These are phyloP conservation scores for Hemiscyllium ocellatum DNA, from an alignment of 2,113 vertebrate genomes.

Conservation along the genomic window DNA sequence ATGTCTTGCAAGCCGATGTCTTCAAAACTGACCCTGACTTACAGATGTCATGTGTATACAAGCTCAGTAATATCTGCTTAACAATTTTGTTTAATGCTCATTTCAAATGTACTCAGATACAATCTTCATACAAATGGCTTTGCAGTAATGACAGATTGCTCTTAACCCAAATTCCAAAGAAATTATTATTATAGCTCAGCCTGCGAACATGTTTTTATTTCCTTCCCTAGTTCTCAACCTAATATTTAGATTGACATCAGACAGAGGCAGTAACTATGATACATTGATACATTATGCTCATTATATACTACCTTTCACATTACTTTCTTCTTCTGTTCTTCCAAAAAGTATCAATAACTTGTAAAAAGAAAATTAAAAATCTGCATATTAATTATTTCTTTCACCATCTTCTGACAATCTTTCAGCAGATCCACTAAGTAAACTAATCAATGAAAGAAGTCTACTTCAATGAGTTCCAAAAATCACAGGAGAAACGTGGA, in stretches of 20 bases:
- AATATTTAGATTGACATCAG: background rate
- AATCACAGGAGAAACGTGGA: conserved; percentile 11
- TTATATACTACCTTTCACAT: background rate
- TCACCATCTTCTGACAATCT: background rate
- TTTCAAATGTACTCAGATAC: background rate
- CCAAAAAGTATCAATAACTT: background rate
- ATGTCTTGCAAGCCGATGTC: background rate
- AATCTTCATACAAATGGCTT: background rate
- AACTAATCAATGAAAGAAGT: background rate
- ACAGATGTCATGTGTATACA: background rate
- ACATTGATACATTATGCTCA: background rate
- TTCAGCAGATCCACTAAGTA: background rate
- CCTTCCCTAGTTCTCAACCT: background rate
- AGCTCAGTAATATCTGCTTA: background rate
- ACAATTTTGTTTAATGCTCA: background rate
- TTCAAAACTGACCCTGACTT: background rate
- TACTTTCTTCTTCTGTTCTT: background rate
- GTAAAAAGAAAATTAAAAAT: background rate
- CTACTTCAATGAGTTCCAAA: background rate
- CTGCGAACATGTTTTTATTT: background rate
- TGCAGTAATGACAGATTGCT: background rate
- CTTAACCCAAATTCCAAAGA: background rate
- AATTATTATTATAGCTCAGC: conserved; percentile 14
- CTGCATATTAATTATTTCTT: background rate
- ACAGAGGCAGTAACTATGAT: background rate